Percentiles rank a stretch among this genome's conserved stretches.
Evolutionary conservation across 2,797 vertebrate genomes (phyloP).

Genomic region (Buceros bicornis): DNA sequence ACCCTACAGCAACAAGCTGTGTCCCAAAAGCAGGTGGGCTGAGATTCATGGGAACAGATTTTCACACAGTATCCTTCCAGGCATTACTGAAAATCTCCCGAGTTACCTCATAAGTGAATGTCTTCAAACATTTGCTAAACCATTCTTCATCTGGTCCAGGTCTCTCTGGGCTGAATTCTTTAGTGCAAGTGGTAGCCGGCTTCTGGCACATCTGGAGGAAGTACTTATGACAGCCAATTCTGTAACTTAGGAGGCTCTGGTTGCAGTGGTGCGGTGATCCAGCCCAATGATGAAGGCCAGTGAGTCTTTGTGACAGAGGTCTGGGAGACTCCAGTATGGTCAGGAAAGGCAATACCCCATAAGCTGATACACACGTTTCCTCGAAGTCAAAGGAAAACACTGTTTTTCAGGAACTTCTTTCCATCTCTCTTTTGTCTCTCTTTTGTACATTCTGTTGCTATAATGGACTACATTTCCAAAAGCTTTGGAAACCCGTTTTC

Average conservation of each 20-base stretch:
- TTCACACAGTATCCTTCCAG: background rate
- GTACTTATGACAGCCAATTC: background rate
- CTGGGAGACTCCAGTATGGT: background rate
- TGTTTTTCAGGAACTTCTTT: background rate
- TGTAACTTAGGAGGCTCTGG: background rate
- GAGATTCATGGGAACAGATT: background rate
- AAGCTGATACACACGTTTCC: background rate
- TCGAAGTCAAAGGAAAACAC: background rate
- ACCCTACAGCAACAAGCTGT: background rate
- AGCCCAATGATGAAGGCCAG: background rate
- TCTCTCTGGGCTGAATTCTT: background rate
- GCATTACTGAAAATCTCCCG: background rate
- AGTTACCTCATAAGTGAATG: background rate
- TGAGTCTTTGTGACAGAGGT: background rate
- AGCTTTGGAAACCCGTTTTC: slow-evolving; percentile 19
- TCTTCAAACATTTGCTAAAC: background rate
- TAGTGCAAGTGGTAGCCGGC: background rate
- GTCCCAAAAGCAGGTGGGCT: background rate
- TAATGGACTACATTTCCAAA: background rate
- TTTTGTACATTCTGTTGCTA: background rate
- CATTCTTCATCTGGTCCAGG: background rate
- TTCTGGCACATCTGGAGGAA: slow-evolving; percentile 8
- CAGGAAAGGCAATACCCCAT: background rate
- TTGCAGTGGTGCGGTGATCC: background rate
- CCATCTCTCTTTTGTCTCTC: background rate